Conservation (phyloP, 1,140 invertebrate genomes). For the Drosophila bocki region DNA sequence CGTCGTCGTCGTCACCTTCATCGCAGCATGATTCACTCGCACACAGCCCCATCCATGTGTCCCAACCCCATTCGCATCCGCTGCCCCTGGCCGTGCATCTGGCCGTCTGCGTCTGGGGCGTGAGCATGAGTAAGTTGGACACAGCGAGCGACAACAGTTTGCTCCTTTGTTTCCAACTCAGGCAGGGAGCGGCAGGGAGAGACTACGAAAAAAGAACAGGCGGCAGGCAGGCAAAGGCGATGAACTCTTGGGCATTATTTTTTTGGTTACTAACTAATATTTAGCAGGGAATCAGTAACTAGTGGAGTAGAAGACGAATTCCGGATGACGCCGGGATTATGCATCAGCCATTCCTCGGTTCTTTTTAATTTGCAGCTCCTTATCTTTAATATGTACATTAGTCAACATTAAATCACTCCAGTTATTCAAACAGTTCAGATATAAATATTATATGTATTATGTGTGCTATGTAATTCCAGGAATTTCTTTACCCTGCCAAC, state of each 20-base stretch:
- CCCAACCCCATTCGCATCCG: background rate
- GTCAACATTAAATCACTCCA: conserved; percentile 50
- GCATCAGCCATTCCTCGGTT: background rate
- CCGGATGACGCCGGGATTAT: conserved; percentile 5
- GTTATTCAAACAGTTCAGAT: background rate
- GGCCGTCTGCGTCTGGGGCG: conserved; percentile 23
- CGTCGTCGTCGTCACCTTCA: conserved; percentile 34
- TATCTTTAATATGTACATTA: conserved; percentile 44
- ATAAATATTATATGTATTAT: background rate
- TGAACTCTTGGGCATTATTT: background rate
- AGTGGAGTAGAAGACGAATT: background rate
- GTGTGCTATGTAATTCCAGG: background rate
- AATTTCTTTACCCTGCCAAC: background rate
- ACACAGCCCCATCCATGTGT: conserved; percentile 1
- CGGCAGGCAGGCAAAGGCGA: background rate
- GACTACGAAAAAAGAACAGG: conserved; percentile 1
- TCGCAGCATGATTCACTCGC: conserved; percentile 35
- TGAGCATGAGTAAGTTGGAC: conserved; percentile 24
- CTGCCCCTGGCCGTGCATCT: background rate
- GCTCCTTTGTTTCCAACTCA: conserved; percentile 33
- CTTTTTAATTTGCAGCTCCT: conserved; percentile 9
- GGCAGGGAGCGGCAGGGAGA: background rate
- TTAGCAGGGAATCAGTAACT: background rate
- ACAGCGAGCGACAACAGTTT: conserved; percentile 14
- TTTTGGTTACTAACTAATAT: conserved; percentile 10